Conservation (phyloP, 2,888 invertebrate genomes). For the Smittia aterrima region DNA sequence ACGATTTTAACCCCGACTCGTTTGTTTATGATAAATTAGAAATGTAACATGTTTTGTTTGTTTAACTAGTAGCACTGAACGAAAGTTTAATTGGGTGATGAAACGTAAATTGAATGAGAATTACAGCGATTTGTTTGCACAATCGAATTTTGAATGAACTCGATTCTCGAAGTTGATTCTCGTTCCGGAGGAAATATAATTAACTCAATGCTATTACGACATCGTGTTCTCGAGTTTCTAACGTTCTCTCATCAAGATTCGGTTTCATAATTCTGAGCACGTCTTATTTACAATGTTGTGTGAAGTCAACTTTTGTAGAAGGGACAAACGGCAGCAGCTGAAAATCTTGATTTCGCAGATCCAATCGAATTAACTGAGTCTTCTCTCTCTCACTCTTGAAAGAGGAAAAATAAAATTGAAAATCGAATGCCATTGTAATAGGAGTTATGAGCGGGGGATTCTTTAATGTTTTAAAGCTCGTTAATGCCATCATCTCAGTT, state of each 20-base stretch:
- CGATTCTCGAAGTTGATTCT: not conserved
- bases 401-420: conserved; percentile 3
- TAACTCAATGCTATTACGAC: not conserved
- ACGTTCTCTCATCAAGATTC: not conserved
- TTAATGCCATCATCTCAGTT: conserved; percentile 25
- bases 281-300: not conserved
- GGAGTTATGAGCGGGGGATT: not conserved
- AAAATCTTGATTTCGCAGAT: not conserved
- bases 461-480: not conserved
- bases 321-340: not conserved
- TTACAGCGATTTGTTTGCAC: not conserved
- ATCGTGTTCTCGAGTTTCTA: conserved; percentile 2
- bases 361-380: not conserved
- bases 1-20: not conserved
- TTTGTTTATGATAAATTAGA: not conserved
- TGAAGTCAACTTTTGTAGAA: not conserved
- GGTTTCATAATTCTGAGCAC: not conserved
- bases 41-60: conserved; percentile 5
- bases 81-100: conserved; percentile 11
- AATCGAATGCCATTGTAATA: not conserved
- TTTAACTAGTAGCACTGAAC: not conserved
- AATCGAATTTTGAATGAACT: not conserved
- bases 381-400: not conserved
- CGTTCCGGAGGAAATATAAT: not conserved
- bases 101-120: conserved; percentile 4